These are phyloP conservation scores for Ephialtes manifestator DNA, from an alignment of 2,888 invertebrate species.

Conservation along the genomic window DNA sequence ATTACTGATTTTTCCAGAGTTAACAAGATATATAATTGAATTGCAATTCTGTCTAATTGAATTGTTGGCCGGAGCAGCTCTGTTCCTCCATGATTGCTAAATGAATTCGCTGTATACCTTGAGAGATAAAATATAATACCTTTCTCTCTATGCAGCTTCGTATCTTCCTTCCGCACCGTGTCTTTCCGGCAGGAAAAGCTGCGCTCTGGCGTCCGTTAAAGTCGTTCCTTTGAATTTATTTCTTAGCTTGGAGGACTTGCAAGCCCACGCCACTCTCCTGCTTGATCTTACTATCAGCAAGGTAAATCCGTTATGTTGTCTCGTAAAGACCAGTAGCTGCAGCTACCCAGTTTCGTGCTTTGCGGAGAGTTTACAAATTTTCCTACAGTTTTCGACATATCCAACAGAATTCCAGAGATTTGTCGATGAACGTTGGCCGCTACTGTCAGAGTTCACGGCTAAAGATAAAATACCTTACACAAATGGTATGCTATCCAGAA, in stretches of 20 bases:
- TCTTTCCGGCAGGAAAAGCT: conserved; percentile 18
- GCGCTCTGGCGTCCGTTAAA: conserved; percentile 44
- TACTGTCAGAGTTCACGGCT: not conserved
- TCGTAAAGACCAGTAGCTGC: conserved; percentile 26
- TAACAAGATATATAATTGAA: conserved; percentile 16
- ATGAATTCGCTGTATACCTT: conserved; percentile 39
- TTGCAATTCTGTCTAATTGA: conserved; percentile 39
- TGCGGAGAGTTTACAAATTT: conserved; percentile 21
- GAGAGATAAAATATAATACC: conserved; percentile 41
- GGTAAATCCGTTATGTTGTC: conserved; percentile 46
- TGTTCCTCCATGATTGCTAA: conserved; percentile 35
- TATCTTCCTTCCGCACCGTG: conserved; percentile 1
- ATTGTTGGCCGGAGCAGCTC: not conserved
- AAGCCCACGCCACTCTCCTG: not conserved
- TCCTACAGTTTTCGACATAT: conserved; percentile 5
- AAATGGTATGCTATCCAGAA: too few species aligned
- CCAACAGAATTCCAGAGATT: not conserved
- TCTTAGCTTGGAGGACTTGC: conserved; percentile 43
- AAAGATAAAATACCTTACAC: not conserved
- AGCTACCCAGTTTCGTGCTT: conserved; percentile 12
- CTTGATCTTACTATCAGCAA: conserved; percentile 47
- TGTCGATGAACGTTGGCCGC: not conserved
- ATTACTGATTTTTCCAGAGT: conserved; percentile 28
- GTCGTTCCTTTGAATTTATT: conserved; percentile 61
- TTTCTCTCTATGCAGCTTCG: not conserved